Evolutionary conservation across 2,113 vertebrate species (phyloP), one percentile per base, ranked within the genome.

Genomic region (Geothlypis trichas): DNA sequence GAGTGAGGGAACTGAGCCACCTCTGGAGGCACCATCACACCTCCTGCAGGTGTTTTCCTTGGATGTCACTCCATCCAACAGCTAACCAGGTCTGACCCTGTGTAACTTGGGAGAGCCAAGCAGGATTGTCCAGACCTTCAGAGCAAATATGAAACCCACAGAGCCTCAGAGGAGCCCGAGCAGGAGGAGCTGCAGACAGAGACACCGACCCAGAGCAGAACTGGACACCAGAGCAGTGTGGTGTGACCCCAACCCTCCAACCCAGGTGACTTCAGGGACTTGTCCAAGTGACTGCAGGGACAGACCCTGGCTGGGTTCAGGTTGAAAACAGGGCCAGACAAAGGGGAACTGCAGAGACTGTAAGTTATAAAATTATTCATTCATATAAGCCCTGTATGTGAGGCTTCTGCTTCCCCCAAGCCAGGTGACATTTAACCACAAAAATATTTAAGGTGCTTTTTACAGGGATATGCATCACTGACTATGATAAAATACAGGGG

Each of bases 11-110:
- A 52, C 42, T 4, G 35, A 92, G 82, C 82, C 67, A 77, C 74
- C 71, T 89, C 28, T 51, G 7, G 15, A 83, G 80, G 90, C 87
- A 65, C 85, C 85, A 77, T 7, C 67, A 44, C 55, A 19, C 63
- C 79, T 88, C 62, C 87, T 41, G 31, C 68, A 80, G 82, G 55
- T 92, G 73, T 88, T 97, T 93, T 65, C 88, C 88, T 96, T 94
- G 93, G 90, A 89, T 82, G n/a, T 65, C 33, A 37, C 44, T 44
- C 89, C 66, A 72, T 84, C 57, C 80, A 65, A 72, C 69, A 71
- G n/a, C 42, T 24, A 59, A 41, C 42, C 42, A 90, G 51, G 30
- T 65, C 91, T 83, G 63, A 46, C 62, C 54, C 51, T 46, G 37
- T 68, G 67, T 75, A 71, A 37, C 33, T 84, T 4, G 18, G 37